These are phyloP conservation scores for Hozukius guyotensis DNA, from an alignment of 2,797 vertebrate species.

Conservation along the genomic window DNA sequence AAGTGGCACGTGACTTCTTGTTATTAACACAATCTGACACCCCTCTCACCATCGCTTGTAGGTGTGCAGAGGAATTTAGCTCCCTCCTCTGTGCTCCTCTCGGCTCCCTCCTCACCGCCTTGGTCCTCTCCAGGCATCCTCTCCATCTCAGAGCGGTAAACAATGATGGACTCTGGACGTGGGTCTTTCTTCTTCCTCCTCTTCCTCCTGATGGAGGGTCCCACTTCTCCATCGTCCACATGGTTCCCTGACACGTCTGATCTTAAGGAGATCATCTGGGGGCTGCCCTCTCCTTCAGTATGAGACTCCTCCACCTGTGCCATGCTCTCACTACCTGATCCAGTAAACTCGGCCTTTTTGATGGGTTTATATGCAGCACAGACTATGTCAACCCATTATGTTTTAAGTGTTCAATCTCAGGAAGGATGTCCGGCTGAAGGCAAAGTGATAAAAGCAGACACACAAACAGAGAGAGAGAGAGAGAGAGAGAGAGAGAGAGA, in stretches of 20 bases:
- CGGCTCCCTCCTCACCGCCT: slow-evolving; percentile 84
- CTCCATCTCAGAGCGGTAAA: slow-evolving; percentile 93
- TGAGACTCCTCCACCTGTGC: slow-evolving; percentile 79
- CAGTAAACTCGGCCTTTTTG: background rate
- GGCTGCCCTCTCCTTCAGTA: slow-evolving; percentile 85
- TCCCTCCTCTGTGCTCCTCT: slow-evolving; percentile 89
- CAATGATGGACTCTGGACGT: slow-evolving; percentile 94
- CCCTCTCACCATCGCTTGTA: slow-evolving; percentile 85
- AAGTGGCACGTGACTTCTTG: background rate
- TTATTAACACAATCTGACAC: slow-evolving; percentile 1
- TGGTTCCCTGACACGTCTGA: slow-evolving; percentile 80
- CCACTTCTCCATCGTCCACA: slow-evolving; percentile 80
- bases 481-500: background rate
- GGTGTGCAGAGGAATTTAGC: slow-evolving; percentile 92
- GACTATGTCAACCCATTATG: slow-evolving; percentile 15
- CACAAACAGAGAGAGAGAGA: background rate
- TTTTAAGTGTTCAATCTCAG: background rate
- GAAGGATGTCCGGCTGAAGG: background rate
- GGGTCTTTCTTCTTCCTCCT: slow-evolving; percentile 93
- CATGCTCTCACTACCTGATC: slow-evolving; percentile 62
- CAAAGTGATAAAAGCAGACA: background rate
- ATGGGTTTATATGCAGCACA: background rate
- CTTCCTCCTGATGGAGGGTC: slow-evolving; percentile 88
- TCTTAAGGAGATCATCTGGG: slow-evolving; percentile 83
- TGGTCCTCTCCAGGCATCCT: slow-evolving; percentile 86